Evolutionary conservation across 2,888 invertebrate genomes (phyloP).

Genomic region (Drosophila mimetica): DNA sequence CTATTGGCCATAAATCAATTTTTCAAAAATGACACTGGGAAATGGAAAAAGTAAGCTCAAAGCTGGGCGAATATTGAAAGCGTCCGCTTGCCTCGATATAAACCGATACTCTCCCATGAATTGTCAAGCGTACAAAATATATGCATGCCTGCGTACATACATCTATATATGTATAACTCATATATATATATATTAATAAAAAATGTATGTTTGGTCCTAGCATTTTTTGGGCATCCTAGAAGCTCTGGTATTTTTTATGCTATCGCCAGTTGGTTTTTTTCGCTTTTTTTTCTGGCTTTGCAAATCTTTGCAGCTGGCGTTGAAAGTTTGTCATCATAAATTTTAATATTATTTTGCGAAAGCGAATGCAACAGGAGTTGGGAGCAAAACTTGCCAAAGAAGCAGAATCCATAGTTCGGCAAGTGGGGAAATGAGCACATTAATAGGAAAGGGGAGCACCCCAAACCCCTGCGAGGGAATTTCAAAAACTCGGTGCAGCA

Average conservation of each 20-base stretch:
- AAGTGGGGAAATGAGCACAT: constrained; percentile 53
- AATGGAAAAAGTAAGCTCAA: constrained; percentile 80
- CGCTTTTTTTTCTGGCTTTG: constrained; percentile 34
- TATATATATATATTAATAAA: constrained; percentile 56
- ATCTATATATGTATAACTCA: constrained; percentile 17
- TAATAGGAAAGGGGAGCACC: constrained; percentile 30
- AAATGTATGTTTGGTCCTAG: constrained; percentile 62
- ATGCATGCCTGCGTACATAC: constrained; percentile 32
- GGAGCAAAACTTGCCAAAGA: constrained; percentile 16
- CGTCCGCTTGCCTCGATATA: constrained; percentile 37
- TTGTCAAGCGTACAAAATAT: constrained; percentile 28
- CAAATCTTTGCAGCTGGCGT: constrained; percentile 76
- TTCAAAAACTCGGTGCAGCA: constrained; percentile 34
- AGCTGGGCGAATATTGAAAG: constrained; percentile 75
- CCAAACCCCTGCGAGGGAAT: constrained; percentile 2
- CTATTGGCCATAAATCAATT: constrained; percentile 78
- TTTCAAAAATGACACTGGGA: constrained; percentile 77
- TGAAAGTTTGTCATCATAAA: constrained; percentile 80
- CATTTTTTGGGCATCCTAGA: constrained; percentile 50
- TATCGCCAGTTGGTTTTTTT: constrained; percentile 4
- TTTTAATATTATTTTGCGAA: constrained; percentile 59
- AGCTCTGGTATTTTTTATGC: constrained; percentile 22
- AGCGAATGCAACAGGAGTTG: constrained; percentile 32
- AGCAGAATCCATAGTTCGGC: constrained; percentile 30
- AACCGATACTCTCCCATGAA: constrained; percentile 29